These are phyloP conservation scores for Neolamprologus tretocephalus DNA, from an alignment of 2,113 vertebrate species.

Conservation along the genomic window DNA sequence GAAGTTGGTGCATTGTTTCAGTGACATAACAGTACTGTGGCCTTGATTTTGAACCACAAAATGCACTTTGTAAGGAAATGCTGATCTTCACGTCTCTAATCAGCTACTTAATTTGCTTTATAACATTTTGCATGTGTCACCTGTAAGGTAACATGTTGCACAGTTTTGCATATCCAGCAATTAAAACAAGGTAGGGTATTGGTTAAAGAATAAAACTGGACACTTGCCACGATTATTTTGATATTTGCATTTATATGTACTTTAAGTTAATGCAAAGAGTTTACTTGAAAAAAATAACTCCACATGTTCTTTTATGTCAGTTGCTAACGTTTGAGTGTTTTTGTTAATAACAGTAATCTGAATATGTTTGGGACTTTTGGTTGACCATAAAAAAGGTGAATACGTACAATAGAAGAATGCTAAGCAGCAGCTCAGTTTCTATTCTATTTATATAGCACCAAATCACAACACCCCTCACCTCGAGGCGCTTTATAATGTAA, in stretches of 20 bases:
- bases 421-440: neutral
- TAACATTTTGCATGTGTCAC: neutral
- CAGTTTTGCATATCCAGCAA: neutral
- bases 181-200: neutral
- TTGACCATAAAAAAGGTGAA: neutral
- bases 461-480: neutral
- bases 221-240: neutral
- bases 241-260: neutral
- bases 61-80: neutral
- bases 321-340: neutral
- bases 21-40: neutral
- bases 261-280: neutral
- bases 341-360: neutral
- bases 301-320: neutral
- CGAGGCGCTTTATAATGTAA: neutral
- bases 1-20: conserved; percentile 20
- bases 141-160: neutral
- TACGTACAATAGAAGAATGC: neutral
- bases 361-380: neutral
- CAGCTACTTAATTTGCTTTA: neutral
- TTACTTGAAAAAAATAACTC: neutral
- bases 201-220: neutral
- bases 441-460: neutral
- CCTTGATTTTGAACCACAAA: conserved; percentile 26
- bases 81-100: neutral